Percentiles rank a stretch among this genome's conserved stretches.
Evolutionary conservation across 2,888 invertebrate genomes (phyloP).

Genomic region (Andrena bicolor): DNA sequence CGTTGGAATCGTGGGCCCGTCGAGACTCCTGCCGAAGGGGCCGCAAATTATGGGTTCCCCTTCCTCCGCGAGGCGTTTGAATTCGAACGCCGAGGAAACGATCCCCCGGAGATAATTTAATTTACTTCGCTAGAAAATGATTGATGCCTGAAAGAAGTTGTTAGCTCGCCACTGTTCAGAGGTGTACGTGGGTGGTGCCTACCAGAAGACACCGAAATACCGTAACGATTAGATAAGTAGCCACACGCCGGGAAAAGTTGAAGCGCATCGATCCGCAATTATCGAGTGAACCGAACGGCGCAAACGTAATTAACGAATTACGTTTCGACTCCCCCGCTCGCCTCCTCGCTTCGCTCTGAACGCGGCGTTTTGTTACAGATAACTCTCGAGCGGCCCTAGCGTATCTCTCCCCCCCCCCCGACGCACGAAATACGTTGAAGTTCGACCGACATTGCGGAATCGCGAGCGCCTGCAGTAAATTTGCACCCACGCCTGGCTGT

Average conservation of each 20-base stretch:
- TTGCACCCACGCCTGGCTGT: slow-evolving; percentile 68
- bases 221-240: background rate
- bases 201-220: background rate
- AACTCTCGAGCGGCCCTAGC: slow-evolving; percentile 20
- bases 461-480: slow-evolving; percentile 66
- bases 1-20: background rate
- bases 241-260: background rate
- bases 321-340: background rate
- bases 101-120: slow-evolving; percentile 11
- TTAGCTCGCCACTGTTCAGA: background rate
- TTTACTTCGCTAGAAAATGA: background rate
- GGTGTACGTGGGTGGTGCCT: too few relatives aligned
- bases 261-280: background rate
- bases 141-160: background rate
- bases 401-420: background rate
- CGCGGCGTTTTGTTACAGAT: slow-evolving; percentile 26
- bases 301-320: slow-evolving; percentile 14
- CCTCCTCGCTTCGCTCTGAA: background rate
- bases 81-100: background rate
- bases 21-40: slow-evolving; percentile 12
- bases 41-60: slow-evolving; percentile 27
- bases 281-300: background rate
- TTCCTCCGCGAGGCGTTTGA: background rate
- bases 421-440: slow-evolving; percentile 50
- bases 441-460: slow-evolving; percentile 55